These are phyloP conservation scores for Ceuthmochares aereus DNA, from an alignment of 2,113 vertebrate genomes.

Conservation along the genomic window DNA sequence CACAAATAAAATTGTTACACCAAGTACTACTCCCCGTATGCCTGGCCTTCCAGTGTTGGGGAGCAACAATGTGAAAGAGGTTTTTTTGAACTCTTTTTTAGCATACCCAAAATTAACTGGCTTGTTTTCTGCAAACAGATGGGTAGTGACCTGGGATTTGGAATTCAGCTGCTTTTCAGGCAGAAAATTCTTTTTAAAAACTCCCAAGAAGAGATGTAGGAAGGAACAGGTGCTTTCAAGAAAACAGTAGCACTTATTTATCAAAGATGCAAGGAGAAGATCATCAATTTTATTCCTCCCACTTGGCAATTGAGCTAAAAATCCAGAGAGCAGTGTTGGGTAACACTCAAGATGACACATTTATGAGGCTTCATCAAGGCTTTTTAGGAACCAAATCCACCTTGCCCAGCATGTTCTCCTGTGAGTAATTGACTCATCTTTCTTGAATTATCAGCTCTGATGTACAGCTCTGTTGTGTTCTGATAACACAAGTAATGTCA, in stretches of 20 bases:
- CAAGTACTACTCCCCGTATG: slow-evolving; percentile 39
- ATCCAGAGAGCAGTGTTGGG: background rate
- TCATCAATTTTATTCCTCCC: slow-evolving; percentile 45
- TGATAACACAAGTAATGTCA: background rate
- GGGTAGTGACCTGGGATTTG: slow-evolving; percentile 55
- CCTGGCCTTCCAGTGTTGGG: slow-evolving; percentile 29
- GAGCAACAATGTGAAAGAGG: slow-evolving; percentile 39
- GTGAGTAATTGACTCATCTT: background rate
- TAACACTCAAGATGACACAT: background rate
- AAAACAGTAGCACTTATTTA: slow-evolving; percentile 41
- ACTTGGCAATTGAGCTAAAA: background rate
- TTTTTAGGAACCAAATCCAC: background rate
- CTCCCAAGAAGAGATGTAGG: slow-evolving; percentile 29
- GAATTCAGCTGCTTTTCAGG: slow-evolving; percentile 45
- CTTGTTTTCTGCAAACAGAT: slow-evolving; percentile 56
- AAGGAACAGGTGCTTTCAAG: slow-evolving; percentile 40
- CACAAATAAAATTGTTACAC: slow-evolving; percentile 18
- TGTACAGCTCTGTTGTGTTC: background rate
- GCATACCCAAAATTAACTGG: slow-evolving; percentile 47
- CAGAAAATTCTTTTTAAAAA: slow-evolving; percentile 25
- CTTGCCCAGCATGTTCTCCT: background rate
- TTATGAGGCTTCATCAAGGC: background rate
- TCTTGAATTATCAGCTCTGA: background rate
- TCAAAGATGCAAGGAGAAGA: background rate
- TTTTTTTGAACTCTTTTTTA: slow-evolving; percentile 49